Evolutionary conservation across 1,140 invertebrate genomes (phyloP), one percentile per base, ranked within the genome.

Genomic region (Lasaia peninsularis): DNA sequence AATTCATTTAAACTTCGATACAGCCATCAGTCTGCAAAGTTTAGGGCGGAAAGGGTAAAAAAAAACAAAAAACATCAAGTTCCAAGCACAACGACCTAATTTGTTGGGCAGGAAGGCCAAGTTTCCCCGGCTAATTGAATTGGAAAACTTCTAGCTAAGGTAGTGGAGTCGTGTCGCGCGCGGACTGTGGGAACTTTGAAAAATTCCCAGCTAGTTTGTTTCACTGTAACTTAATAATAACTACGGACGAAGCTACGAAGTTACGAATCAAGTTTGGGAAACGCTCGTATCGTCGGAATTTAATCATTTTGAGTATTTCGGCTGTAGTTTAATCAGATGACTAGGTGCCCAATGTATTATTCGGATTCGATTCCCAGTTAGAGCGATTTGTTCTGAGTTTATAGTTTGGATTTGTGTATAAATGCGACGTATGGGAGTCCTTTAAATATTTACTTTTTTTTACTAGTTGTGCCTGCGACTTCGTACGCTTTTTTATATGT

Each of bases 181-280:
- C 65, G 63, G 63, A 58, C 63, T 63, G 60, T 59, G 56, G 59
- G 18, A 72, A 78, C 69, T 76, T 78, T 69, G 72, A 76, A 75
- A 79, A 77, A 80, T 76, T 80, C 74, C 67, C 57, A 18, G 59
- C 69, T 72, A 75, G 73, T 82, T 81, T 78, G 80, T 80, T 75
- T 79, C 68, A 73, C 68, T 63, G 69, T 80, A 83, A 83, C 76
- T 76, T 71, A 75, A 82, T 80, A 78, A 73, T 73, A 78, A 76
- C 75, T 74, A 64, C 52, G 56, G 60, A 62, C 12, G 28, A 37
- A 65, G 62, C 65, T 55, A 54, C 35, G 44, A 50, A 78, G 69
- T 79, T 71, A 58, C 58, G 67, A 67, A 72, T 76, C 62, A 63
- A 62, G 48, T 71, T 66, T 53, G 51, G 53, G 48, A 53, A 62